Base-by-base conservation (phyloP, 2,797 vertebrate species). In the Myoxocephalus aenaeus region DNA sequence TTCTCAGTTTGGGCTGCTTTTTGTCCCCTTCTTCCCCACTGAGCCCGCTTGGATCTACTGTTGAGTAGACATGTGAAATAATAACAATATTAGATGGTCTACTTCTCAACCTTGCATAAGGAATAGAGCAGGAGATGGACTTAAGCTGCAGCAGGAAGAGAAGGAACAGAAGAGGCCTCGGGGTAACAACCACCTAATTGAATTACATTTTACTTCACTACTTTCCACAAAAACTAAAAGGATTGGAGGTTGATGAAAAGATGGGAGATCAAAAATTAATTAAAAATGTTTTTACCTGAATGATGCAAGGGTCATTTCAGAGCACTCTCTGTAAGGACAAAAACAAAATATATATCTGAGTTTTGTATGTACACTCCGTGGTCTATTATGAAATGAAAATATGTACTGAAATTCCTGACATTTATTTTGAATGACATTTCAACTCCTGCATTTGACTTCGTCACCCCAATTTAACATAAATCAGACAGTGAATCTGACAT, bases 181-280 rank as follows among this genome's bases (percentile, higher is more conserved):
- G 91, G 93, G 87, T 76, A 86, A 80, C 80, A 89, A 79, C 87
- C 86, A 86, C 86, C 86, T 91, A 90, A 92, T 89, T 92, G 90
- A 92, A 92, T 87, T 89, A 77, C 86, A 92, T 94, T 92, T 92
- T 92, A 93, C 83, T 91, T 91, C 68, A 69, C 87, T 90, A 69
- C 86, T 86, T 86, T 83, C 59, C 67, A 84, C 74, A 75, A 89
- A 89, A 84, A 63, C 71, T 87, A 90, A 90, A 90, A 86, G 77
- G 66, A 72, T 29, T 51, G 46, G 68, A 83, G 82, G 74, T 76
- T 82, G 51, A 69, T 40, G 62, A 77, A 75, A 76, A 72, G 50
- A 85, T 44, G 46, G 46, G 71, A 66, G 42, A 17, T 69, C 65
- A 67, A 63, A 79, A 79, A 82, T 61, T 42, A 70, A 82, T 18